Evolutionary conservation across 2,888 invertebrate genomes (phyloP), one percentile per base, ranked within the genome.

Genomic region (Cheilosia vernalis): DNA sequence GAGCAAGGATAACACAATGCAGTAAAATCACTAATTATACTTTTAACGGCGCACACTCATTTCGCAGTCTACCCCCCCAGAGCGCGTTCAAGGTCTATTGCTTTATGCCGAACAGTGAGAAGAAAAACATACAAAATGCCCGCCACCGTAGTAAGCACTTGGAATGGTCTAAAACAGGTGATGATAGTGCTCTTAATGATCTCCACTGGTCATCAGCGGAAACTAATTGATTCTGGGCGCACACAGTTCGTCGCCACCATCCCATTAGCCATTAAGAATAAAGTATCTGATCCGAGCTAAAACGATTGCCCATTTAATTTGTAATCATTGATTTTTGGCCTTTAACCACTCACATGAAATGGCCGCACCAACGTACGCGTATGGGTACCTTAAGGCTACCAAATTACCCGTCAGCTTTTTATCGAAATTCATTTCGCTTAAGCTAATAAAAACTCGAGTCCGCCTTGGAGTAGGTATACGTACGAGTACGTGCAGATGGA

Each of bases 301-400:
- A 53, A 61, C 33, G 40, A 77, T 67, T 67, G 55, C 10, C 69
- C 77, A 78, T 78, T 78, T 78, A 60, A 78, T 69, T 78, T 78
- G 61, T 77, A 67, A 67, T 60, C 53, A 15, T 37, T 21, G 56
- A 37, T 19, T 37, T 30, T 42, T 56, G 56, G 47, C 15, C 51
- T 53, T 42, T 42, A 5, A 27, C 47, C 33, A 56, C 69, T 56
- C 42, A 42, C 30, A 55, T 53, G 10, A 17, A 42, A 53, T 53
- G 13, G 53, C 42, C 37, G 51, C 17, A 3, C 40, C 13, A 13
- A 10, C 30, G 9, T 30, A 9, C 30, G 30, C 30, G 30, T 30
- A 30, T 30, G 47, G 58, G 17, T 27, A 37, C 19, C 56, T 30
- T 51, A n/a, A 61, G 40, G 51, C 70, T 60, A 42, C 70, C 47